Base-by-base conservation (phyloP, 2,888 invertebrate genomes). In the Athalia rosae region DNA sequence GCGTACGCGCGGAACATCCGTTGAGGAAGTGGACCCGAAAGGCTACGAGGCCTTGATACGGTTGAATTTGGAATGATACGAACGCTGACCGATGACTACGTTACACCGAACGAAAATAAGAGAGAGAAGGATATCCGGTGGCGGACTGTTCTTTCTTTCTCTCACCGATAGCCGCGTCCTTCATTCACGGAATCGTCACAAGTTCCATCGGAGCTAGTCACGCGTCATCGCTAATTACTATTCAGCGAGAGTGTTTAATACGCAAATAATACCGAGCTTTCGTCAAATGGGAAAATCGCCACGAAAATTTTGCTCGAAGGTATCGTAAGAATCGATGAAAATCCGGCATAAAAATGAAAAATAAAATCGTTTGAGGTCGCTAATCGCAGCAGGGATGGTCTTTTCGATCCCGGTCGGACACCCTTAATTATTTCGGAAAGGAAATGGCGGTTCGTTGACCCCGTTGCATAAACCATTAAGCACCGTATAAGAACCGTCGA, bases 401-500 rank as follows among this genome's bases (percentile, higher is more conserved):
- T n/a, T 28, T 28, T 28, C 28, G 28, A 28, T 1, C 28, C 28
- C 28, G 28, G 0, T 28, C 28, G 28, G 28, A 28, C 28, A 28
- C 28, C 28, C 28, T 28, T 28, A 28, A 28, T 28, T 28, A 28
- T 28, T 28, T 28, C 28, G 28, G 43, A 58, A 71, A 56, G 71
- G 56, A 58, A 45, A 58, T 71, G 43, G n/a, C n/a, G 45, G 74
- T 74, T 11, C 62, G 74, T 62, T 62, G 74, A 74, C 74, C 62
- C 61, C 53, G 61, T 74, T 74, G 74, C 74, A 74, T 62, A 62
- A 74, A 74, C 61, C 61, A 74, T 74, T 41, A 62, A 41, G 71
- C 53, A 11, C 11, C 56, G 56, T 71, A 58, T 71, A 71, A 53
- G 11, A n/a, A 53, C 8, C 8, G n/a, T n/a, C n/a, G 64, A 59